Evolutionary conservation across 2,113 vertebrate species (phyloP), one percentile per base, ranked within the genome.

Genomic region (Etia nguti): DNA sequence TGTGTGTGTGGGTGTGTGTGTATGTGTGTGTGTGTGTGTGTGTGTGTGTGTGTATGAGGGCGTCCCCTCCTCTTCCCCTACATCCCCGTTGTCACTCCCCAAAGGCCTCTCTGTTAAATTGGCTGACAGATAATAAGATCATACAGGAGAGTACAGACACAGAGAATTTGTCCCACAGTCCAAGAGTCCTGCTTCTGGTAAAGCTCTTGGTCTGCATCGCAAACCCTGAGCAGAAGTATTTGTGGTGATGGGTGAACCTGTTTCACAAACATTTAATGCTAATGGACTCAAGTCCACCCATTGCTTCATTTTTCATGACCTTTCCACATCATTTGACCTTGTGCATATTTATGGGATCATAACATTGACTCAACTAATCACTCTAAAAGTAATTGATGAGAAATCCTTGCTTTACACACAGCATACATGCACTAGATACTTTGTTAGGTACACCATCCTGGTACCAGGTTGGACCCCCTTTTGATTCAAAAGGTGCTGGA

Each of bases 71-170:
- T 87, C 83, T 88, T 88, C 60, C 85, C 54, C 90, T 82, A 86
- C 92, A 94, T 90, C 90, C 89, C 90, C 92, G 91, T 93, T 94
- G 95, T 95, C 93, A 94, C 95, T 93, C 93, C 93, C 93, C 88
- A 92, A 93, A 95, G 95, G 94, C 92, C 93, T 96, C 91, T 96
- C 94, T 93, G 95, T 93, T 95, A 95, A 96, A 95, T 95, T 95
- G 94, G 93, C 94, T 94, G 94, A 94, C 92, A 92, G 92, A 94
- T 94, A 95, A 94, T 94, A 93, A 94, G 94, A 95, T 96, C 94
- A 94, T 93, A 93, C 90, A 93, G 90, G 80, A 94, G 90, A 95
- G 92, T 86, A 93, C 92, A 95, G 91, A 91, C 88, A 84, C 87
- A 82, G 57, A 90, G 90, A 92, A 92, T 95, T 91, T 93, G 91